Percentiles rank a stretch among this genome's conserved stretches.
These are phyloP conservation scores for Drosophila falleni DNA, from an alignment of 2,888 invertebrate species.

Conservation along the genomic window DNA sequence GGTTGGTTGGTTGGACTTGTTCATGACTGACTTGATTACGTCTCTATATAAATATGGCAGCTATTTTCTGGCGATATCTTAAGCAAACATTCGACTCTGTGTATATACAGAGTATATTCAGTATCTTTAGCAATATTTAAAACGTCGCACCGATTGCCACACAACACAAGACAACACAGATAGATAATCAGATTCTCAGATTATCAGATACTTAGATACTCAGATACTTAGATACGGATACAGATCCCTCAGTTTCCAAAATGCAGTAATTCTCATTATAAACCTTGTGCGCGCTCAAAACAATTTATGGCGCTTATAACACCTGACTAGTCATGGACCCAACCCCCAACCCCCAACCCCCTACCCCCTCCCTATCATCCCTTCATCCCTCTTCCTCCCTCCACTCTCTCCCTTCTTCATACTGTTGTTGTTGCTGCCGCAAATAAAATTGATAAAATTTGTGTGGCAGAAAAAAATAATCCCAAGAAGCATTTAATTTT, in stretches of 20 bases:
- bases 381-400: neutral
- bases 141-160: conserved; percentile 53
- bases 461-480: conserved; percentile 31
- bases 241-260: neutral
- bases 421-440: conserved; percentile 31
- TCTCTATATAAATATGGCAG: conserved; percentile 81
- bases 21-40: conserved; percentile 78
- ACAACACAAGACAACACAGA: conserved; percentile 34
- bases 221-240: conserved; percentile 21
- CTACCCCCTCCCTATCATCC: neutral
- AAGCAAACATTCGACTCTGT: conserved; percentile 62
- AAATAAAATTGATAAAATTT: conserved; percentile 79
- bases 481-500: conserved; percentile 73
- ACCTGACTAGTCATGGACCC: conserved; percentile 59
- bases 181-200: conserved; percentile 21
- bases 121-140: conserved; percentile 73
- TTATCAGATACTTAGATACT: conserved; percentile 14
- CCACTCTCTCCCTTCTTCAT: no score
- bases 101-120: conserved; percentile 23
- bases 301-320: conserved; percentile 71
- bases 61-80: conserved; percentile 76
- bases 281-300: conserved; percentile 39
- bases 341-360: no score
- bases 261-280: conserved; percentile 40
- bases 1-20: conserved; percentile 45